Percentiles rank a stretch among this genome's conserved stretches.
Evolutionary conservation across 2,797 vertebrate genomes (phyloP).

Genomic region (Scolopax rusticola): DNA sequence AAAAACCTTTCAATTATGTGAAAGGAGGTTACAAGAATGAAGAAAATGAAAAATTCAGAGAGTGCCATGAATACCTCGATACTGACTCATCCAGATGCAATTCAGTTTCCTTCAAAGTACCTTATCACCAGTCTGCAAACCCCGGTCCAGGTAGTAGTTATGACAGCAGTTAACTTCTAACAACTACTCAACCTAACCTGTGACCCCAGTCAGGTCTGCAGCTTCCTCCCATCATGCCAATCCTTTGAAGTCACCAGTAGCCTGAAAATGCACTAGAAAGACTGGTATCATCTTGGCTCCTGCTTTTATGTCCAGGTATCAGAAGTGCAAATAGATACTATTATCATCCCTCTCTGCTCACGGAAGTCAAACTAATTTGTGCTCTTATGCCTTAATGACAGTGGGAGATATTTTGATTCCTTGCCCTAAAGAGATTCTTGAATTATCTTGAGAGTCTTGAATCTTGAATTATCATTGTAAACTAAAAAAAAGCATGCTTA

Average conservation of each 20-base stretch:
- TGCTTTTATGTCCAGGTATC: neutral
- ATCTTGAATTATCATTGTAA: neutral
- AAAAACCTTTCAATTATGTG: neutral
- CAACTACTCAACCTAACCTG: neutral
- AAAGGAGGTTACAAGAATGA: neutral
- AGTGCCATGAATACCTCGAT: neutral
- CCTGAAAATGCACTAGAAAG: neutral
- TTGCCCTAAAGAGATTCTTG: neutral
- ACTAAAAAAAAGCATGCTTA: neutral
- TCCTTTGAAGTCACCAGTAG: neutral
- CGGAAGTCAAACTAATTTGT: neutral
- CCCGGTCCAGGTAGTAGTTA: neutral
- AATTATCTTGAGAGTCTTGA: neutral
- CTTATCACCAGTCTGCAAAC: neutral
- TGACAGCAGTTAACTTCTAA: neutral
- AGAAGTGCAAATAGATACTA: neutral
- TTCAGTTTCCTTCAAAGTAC: neutral
- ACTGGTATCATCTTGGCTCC: neutral
- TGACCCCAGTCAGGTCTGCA: rapidly evolving
- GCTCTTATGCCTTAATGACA: neutral
- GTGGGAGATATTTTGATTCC: neutral
- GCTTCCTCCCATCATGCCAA: neutral
- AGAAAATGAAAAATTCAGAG: neutral
- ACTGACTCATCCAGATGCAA: neutral
- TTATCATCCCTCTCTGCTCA: neutral